Conservation (phyloP, 35 echinoderm and acorn worm genomes). For the Apostichopus parvimensis region DNA sequence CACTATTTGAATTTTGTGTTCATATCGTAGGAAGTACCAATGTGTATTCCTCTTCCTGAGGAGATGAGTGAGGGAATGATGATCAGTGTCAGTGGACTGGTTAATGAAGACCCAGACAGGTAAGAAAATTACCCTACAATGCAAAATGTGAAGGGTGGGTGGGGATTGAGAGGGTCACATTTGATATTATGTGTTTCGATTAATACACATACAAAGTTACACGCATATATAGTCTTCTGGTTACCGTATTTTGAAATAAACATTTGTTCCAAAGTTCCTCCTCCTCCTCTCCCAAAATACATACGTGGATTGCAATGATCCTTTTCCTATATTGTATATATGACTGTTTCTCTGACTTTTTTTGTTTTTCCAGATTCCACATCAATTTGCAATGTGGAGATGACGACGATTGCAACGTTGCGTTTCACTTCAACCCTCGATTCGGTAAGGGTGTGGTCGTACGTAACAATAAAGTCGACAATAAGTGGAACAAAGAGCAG, state of each 20-base stretch:
- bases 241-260: no score
- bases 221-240: no score
- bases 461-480: conserved; percentile 33
- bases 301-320: no score
- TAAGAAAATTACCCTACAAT: not conserved
- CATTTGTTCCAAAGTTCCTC: no score
- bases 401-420: conserved; percentile 19
- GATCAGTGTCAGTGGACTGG: conserved; percentile 37
- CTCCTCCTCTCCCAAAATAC: no score
- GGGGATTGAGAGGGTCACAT: no score
- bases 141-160: no score
- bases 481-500: conserved; percentile 23
- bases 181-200: no score
- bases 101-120: conserved; percentile 43
- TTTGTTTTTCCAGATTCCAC: conserved; percentile 35
- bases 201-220: no score
- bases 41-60: conserved; percentile 41
- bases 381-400: conserved; percentile 54
- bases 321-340: no score
- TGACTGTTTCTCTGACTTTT: not conserved
- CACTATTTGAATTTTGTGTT: not conserved
- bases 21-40: conserved; percentile 20
- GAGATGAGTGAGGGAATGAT: conserved; percentile 49
- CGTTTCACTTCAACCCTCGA: conserved; percentile 62
- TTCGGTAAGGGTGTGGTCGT: conserved; percentile 57